Base-by-base conservation (phyloP, 1,140 invertebrate species). In the Limonius californicus region DNA sequence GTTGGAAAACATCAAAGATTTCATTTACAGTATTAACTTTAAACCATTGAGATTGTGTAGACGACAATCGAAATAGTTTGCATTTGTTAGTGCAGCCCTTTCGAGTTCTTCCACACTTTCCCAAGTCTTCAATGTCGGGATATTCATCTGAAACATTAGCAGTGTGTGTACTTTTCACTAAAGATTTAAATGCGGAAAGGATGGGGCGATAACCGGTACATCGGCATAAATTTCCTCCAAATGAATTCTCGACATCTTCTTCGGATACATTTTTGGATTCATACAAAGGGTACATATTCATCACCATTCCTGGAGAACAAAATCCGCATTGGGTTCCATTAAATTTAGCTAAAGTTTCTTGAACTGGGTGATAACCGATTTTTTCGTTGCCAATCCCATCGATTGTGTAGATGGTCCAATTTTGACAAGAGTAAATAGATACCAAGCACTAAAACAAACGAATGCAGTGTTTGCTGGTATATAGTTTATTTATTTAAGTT, bases 161-260 rank as follows among this genome's bases (percentile, higher is more conserved):
- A 0, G 77, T 71, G 21, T 77, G 71, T 1, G 84, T 83, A 69
- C 91, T 87, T 0, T 66, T 74, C 0, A 86, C 85, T 59, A 90
- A 87, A 1, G 87, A 84, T 75, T 92, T 92, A 72, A 92, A 92
- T 20, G 89, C 84, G 64, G 92, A 89, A 30, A 92, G 78, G 70
- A 95, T 94, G 1, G 92, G 86, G 59, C 92, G 79, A 68, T 94
- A 95, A 0, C 92, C 92, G 1, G 92, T 95, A 73, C 92, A 95
- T 53, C 92, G 83, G 63, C 92, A 95, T 15, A 94, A 84, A 27
- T 66, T 68, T 27, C 70, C 70, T 9, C 69, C 69, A 60, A 74
- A 72, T 1, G 70, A 68, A 45, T 72, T 68, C 61, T 73, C 72
- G 15, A 73, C 64, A 32, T 70, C 45, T 50, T 60, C 43, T 83